A percentile compares a stretch with the other conserved stretches of the same genome.
phyloP scores from a whole-genome alignment of 2,113 vertebrate species.

The Alligator sinensis region DNA sequence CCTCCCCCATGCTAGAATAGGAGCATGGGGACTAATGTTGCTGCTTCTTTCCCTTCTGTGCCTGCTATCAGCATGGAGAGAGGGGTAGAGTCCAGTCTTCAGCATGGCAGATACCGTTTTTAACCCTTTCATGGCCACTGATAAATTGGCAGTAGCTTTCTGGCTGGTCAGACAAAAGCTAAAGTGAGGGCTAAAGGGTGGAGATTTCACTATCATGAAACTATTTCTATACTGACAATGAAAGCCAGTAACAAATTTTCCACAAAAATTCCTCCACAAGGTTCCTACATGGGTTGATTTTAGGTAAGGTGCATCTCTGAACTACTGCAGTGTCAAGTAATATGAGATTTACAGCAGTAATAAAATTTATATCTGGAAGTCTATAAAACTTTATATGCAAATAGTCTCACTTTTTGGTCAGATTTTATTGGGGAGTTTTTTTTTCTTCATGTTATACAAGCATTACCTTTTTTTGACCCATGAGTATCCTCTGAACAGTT shows the following conservation, averaged over 20 bases:
- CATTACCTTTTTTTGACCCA: not conserved
- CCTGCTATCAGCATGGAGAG: too few relatives aligned
- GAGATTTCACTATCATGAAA: too few relatives aligned
- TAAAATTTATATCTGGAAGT: not conserved
- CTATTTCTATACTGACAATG: not conserved
- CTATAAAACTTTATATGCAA: not conserved
- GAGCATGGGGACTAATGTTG: too few relatives aligned
- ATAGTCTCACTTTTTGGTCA: not conserved
- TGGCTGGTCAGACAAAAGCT: too few relatives aligned
- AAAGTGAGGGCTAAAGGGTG: too few relatives aligned
- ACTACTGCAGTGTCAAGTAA: not conserved
- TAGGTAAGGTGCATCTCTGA: not conserved
- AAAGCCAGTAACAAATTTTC: not conserved
- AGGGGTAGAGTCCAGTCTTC: too few relatives aligned
- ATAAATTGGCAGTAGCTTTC: too few relatives aligned
- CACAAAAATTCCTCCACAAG: not conserved
- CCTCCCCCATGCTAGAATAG: too few relatives aligned
- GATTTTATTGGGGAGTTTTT: not conserved
- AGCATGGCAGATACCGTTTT: too few relatives aligned
- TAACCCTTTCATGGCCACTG: too few relatives aligned
- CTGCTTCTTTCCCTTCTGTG: too few relatives aligned
- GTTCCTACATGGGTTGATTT: not conserved
- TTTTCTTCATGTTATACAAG: not conserved
- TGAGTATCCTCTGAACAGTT: not conserved
- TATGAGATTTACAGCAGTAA: not conserved